Percentiles rank a stretch among this genome's conserved stretches.
phyloP scores from a whole-genome alignment of 1,140 invertebrate genomes.

The Argopecten irradians region DNA sequence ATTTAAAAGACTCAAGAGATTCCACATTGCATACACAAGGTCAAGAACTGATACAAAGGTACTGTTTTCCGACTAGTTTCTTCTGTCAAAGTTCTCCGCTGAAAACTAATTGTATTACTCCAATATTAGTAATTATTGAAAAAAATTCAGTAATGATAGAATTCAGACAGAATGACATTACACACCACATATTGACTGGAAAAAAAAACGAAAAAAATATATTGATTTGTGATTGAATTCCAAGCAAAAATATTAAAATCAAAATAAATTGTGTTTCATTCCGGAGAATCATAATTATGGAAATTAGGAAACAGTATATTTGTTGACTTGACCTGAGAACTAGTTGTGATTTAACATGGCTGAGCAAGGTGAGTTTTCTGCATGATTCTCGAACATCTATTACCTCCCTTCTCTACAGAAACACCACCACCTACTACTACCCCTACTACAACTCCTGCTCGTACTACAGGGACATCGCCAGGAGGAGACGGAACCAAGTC shows the following conservation, averaged over 20 bases:
- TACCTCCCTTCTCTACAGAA: slow-evolving; percentile 15
- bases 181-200: too few relatives aligned
- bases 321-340: background rate
- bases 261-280: too few relatives aligned
- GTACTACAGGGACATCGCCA: background rate
- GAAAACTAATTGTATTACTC: too few relatives aligned
- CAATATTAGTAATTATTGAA: too few relatives aligned
- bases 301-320: background rate
- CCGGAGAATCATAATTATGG: too few relatives aligned
- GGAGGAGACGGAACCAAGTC: background rate
- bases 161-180: too few relatives aligned
- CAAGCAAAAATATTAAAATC: too few relatives aligned
- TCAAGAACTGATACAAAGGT: background rate
- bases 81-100: too few relatives aligned
- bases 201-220: too few relatives aligned
- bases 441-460: background rate
- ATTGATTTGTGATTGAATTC: too few relatives aligned
- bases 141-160: background rate
- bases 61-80: background rate
- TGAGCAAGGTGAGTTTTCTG: background rate
- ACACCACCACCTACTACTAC: background rate
- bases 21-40: background rate
- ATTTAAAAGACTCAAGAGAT: slow-evolving; percentile 5
- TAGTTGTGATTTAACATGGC: background rate
- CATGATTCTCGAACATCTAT: slow-evolving; percentile 22